phyloP scores from a whole-genome alignment of 2,797 vertebrate species.

The Megalops cyprinoides region DNA sequence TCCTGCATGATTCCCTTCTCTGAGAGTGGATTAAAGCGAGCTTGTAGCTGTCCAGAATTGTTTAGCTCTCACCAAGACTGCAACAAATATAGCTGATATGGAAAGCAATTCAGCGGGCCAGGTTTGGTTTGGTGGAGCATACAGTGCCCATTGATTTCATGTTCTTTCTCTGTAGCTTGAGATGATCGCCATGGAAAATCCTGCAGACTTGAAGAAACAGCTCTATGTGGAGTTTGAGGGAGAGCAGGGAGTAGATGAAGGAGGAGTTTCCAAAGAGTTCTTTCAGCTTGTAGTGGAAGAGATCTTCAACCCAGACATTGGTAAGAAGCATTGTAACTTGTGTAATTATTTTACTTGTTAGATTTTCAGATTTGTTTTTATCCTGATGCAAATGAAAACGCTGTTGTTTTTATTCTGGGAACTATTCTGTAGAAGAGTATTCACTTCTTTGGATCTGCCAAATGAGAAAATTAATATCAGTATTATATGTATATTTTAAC shows the following conservation, averaged over 20 bases:
- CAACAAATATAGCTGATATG: no score
- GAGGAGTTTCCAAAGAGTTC: slow-evolving; percentile 98
- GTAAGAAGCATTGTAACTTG: slow-evolving; percentile 64
- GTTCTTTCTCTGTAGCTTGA: slow-evolving; percentile 79
- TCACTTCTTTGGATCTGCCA: no score
- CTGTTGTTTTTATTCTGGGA: no score
- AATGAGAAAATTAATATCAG: no score
- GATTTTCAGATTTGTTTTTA: background rate
- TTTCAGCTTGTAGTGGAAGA: slow-evolving; percentile 97
- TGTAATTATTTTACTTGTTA: background rate
- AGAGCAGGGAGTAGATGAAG: slow-evolving; percentile 97
- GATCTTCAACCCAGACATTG: slow-evolving; percentile 98
- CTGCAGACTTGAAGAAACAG: slow-evolving; percentile 97
- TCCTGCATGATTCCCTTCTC: no score
- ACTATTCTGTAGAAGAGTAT: no score
- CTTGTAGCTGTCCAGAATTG: no score
- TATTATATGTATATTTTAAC: no score
- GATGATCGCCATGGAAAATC: slow-evolving; percentile 99
- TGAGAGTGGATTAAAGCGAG: no score
- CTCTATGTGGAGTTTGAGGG: slow-evolving; percentile 98
- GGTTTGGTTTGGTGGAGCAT: background rate
- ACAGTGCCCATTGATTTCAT: background rate
- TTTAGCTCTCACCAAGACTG: no score
- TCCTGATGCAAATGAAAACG: no score
- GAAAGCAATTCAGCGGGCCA: no score